Conservation (phyloP, 2,797 vertebrate genomes). For the Podargus strigoides region DNA sequence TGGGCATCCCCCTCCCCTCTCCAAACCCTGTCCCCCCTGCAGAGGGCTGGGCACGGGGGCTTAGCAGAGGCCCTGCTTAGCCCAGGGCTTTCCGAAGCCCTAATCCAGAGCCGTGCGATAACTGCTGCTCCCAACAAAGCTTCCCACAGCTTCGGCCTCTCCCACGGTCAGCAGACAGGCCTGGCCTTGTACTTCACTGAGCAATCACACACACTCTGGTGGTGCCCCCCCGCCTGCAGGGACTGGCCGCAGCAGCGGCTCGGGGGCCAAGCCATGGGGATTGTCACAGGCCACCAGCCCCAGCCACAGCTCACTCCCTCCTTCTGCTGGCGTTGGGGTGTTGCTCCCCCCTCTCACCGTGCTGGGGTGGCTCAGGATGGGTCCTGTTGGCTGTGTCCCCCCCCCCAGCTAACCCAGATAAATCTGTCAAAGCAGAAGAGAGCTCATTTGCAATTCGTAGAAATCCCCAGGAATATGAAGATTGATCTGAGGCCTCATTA, state of each 20-base stretch:
- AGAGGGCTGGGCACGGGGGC: neutral
- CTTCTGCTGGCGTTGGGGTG: rapidly evolving
- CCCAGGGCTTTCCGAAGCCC: neutral
- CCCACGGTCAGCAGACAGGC: slow-evolving; percentile 36
- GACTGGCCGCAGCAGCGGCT: neutral
- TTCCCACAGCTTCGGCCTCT: neutral
- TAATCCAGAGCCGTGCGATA: neutral
- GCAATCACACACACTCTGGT: neutral
- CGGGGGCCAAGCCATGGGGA: neutral
- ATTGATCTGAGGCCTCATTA: slow-evolving; percentile 45
- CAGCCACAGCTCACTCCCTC: rapidly evolving
- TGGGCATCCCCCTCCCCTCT: neutral
- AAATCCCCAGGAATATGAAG: slow-evolving; percentile 54
- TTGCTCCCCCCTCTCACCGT: rapidly evolving
- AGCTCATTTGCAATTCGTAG: slow-evolving; percentile 25
- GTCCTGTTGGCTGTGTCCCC: neutral
- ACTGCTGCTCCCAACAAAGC: neutral
- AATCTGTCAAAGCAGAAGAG: neutral
- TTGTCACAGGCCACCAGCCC: no score
- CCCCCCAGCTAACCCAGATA: slow-evolving; percentile 30
- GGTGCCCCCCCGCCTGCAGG: neutral
- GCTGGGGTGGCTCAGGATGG: neutral
- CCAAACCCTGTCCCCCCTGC: neutral
- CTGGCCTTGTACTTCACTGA: neutral
- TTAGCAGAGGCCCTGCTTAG: neutral